Evolutionary conservation across 2,888 invertebrate species (phyloP), one percentile per base, ranked within the genome.

Genomic region (Megamerina dolium): DNA sequence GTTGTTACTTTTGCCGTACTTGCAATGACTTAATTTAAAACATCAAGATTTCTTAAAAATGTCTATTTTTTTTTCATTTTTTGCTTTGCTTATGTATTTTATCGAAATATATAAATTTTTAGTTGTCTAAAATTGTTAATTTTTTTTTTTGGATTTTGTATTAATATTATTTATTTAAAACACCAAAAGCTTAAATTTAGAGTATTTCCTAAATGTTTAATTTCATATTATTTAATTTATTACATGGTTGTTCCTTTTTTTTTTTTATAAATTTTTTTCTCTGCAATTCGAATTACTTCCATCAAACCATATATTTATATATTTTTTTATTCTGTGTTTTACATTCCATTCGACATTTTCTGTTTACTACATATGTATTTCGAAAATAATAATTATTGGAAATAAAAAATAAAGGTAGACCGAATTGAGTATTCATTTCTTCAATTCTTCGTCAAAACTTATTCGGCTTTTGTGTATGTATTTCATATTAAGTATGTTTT

Each of bases 141-240:
- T 50, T 49, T 52, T 54, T 53, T 48, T 56, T 50, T 49, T 42
- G 44, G 35, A 43, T 51, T 56, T 50, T 37, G 50, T 51, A 49
- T 51, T 49, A 23, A 23, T 23, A n/a, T n/a, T n/a, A 23, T 6
- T 55, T 51, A 37, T 54, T 64, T 60, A 64, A 66, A 68, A 70
- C 70, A 69, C 66, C 69, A 58, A 70, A 70, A 70, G 70, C 70
- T 68, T 70, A 70, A 65, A 62, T 66, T 68, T 67, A 66, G 58
- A 38, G 32, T 32, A 14, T 31, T 16, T 38, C 10, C 23, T 38
- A 12, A 34, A 29, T 20, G 20, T 34, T 34, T 36, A 17, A 21
- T 13, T 14, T 43, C n/a, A n/a, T n/a, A n/a, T n/a, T 21, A 16
- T 5, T 31, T 31, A 5, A 5, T 53, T 49, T 48, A 50, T 52